Percentiles rank a stretch among this genome's conserved stretches.
Evolutionary conservation across 2,113 vertebrate genomes (phyloP).

Genomic region (Oceanodroma tethys): DNA sequence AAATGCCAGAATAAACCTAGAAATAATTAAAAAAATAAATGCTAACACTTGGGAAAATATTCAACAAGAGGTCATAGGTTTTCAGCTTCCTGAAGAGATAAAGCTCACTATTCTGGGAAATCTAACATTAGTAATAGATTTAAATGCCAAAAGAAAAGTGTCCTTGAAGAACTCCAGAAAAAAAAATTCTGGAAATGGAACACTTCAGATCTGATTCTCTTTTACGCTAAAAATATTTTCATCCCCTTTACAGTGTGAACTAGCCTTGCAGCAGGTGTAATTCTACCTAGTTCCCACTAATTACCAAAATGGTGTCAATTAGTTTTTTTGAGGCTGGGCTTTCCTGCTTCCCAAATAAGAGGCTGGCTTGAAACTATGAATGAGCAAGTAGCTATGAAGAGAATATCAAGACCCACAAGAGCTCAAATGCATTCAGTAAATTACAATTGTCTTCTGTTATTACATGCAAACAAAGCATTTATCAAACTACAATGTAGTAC

Average conservation of each 20-base stretch:
- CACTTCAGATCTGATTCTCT: neutral
- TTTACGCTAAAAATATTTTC: neutral
- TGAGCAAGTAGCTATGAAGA: neutral
- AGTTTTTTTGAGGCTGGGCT: neutral
- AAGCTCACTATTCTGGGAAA: constrained; percentile 9
- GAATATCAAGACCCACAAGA: neutral
- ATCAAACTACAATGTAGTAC: neutral
- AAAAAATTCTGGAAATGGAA: neutral
- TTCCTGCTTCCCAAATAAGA: neutral
- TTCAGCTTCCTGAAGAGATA: constrained; percentile 2
- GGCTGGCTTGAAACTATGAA: neutral
- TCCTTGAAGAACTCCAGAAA: constrained; percentile 1
- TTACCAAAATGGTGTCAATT: neutral
- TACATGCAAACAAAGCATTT: neutral
- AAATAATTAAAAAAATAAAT: constrained; percentile 32
- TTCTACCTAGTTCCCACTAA: neutral
- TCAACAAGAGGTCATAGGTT: constrained; percentile 7
- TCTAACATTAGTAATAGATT: neutral
- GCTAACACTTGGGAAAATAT: neutral
- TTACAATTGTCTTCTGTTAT: neutral
- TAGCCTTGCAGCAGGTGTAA: neutral
- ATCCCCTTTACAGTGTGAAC: neutral
- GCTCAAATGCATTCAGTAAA: neutral
- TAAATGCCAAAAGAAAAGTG: constrained; percentile 13
- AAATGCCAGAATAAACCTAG: constrained; percentile 13